Evolutionary conservation across 2,888 invertebrate genomes (phyloP).

Genomic region (Drosophila rellima): DNA sequence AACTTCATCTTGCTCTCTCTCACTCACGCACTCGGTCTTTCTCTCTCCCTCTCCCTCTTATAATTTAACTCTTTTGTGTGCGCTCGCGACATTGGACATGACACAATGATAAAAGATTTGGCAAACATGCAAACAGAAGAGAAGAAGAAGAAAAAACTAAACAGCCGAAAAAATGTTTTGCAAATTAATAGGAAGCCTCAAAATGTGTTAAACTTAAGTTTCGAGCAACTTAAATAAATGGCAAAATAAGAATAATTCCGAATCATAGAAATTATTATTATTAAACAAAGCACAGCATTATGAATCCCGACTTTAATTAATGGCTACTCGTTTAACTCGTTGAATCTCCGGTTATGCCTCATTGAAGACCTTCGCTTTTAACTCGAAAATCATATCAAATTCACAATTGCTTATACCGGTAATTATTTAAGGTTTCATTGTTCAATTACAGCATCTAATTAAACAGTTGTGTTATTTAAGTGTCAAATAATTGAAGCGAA

Average conservation of each 20-base stretch:
- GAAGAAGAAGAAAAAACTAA: conserved; percentile 19
- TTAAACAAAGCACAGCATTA: conserved; percentile 15
- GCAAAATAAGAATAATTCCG: conserved; percentile 35
- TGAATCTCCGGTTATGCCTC: conserved; percentile 35
- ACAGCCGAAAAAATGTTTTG: conserved; percentile 36
- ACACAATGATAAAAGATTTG: conserved; percentile 65
- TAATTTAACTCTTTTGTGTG: conserved; percentile 34
- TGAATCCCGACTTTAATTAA: conserved; percentile 41
- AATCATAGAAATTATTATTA: conserved; percentile 48
- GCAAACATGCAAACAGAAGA: conserved; percentile 48
- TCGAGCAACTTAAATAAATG: conserved; percentile 51
- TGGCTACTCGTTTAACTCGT: conserved; percentile 37
- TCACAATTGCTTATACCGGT: no score
- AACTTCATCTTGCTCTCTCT: conserved; percentile 11
- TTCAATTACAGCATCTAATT: conserved; percentile 35
- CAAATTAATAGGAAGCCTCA: conserved; percentile 59
- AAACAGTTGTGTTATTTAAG: conserved; percentile 28
- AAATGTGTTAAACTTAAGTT: conserved; percentile 31
- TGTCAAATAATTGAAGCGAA: conserved; percentile 31
- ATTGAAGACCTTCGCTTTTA: conserved; percentile 58
- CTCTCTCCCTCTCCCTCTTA: conserved; percentile 3
- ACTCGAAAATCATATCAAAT: conserved; percentile 42
- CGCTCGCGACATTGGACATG: conserved; percentile 58
- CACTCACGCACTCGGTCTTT: conserved; percentile 1
- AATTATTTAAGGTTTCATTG: conserved; percentile 18